Conservation (phyloP, 2,888 invertebrate genomes). For the Diarsia brunnea region DNA sequence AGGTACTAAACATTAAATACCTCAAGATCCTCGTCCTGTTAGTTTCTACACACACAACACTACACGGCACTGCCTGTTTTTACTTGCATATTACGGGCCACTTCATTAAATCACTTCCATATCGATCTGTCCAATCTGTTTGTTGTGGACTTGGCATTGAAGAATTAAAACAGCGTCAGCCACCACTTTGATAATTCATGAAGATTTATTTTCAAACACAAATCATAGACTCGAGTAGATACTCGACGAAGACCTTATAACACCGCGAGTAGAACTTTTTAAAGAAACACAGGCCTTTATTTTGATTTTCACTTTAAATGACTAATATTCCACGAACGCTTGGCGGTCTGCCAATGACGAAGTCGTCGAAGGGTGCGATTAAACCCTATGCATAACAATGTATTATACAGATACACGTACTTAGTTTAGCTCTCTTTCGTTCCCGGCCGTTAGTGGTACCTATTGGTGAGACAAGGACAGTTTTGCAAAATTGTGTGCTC, state of each 20-base stretch:
- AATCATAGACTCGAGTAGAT: too few species aligned
- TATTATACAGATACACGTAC: not conserved
- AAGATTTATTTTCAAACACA: not conserved
- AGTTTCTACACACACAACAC: not conserved
- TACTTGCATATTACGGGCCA: not conserved
- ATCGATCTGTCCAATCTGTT: not conserved
- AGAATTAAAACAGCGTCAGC: not conserved
- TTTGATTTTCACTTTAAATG: not conserved
- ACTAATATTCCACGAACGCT: not conserved
- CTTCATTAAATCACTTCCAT: not conserved
- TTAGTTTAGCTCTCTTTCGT: slow-evolving; percentile 18
- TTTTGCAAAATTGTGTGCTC: not conserved
- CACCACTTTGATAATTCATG: not conserved
- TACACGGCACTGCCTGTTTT: not conserved
- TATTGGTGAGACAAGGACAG: slow-evolving; percentile 16
- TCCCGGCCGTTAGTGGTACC: not conserved
- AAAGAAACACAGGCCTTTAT: too few species aligned
- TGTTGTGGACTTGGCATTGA: not conserved
- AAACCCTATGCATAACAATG: not conserved
- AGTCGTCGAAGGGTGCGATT: not conserved
- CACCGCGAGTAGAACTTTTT: not conserved
- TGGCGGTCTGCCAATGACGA: slow-evolving; percentile 16
- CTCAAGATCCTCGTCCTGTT: not conserved
- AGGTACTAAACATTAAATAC: not conserved
- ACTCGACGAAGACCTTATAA: not conserved